Evolutionary conservation across 2,888 invertebrate species (phyloP), one percentile per base, ranked within the genome.

Genomic region (Steinernema hermaphroditum): DNA sequence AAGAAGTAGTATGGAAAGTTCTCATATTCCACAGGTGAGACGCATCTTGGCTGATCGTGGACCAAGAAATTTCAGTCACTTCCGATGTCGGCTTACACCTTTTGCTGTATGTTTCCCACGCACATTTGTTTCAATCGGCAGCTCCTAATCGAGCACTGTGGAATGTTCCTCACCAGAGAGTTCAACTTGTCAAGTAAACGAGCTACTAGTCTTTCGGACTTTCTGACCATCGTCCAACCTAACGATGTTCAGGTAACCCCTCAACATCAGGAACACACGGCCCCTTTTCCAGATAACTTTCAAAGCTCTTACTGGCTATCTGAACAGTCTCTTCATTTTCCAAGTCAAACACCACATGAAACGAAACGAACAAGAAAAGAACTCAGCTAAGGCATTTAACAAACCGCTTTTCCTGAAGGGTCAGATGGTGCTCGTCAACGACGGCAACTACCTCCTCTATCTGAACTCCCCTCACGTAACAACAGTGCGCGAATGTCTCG

Each of bases 51-150:
- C 27, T 37, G 19, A 68, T 32, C n/a, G n/a, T n/a, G n/a, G n/a
- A n/a, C n/a, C n/a, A n/a, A n/a, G n/a, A n/a, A n/a, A n/a, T n/a
- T n/a, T 32, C 27, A 72, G 72, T n/a, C 24, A 6, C 34, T 34
- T n/a, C 57, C 41, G 22, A 62, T 72, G 34, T 27, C 62, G 14
- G 32, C 37, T 8, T 29, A 6, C 8, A 62, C 44, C 57, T 77
- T 78, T 46, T 70, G 68, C 41, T 19, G 76, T 41, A 82, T 84
- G 57, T 83, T 84, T 72, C 84, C 84, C 1, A 84, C 81, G 54
- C 83, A 84, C 72, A 78, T 84, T 8, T 83, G 83, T 69, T 82
- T 84, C 79, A 83, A 83, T 72, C 83, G 82, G 69, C 81, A 82
- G 71, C 75, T 84, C 77, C 75, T 82, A 54, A 78, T 84, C 37